Evolutionary conservation across 1,140 invertebrate species (phyloP).

Genomic region (Schlechtendalia chinensis): DNA sequence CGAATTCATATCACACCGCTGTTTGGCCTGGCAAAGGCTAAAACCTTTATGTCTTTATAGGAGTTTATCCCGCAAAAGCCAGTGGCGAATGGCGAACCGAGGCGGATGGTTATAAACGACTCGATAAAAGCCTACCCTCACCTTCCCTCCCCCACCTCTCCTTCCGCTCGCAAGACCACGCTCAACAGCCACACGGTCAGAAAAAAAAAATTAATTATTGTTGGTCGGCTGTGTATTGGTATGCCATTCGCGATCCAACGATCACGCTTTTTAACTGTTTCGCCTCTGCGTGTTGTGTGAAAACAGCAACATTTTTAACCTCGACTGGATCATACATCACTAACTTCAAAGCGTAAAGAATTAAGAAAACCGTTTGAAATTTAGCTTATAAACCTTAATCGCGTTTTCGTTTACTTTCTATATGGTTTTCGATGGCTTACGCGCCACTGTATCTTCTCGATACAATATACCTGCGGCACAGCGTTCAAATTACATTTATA

Average conservation of each 20-base stretch:
- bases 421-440: background rate
- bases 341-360: background rate
- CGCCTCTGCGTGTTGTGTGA: too few species aligned
- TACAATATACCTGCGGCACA: too few species aligned
- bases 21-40: constrained; percentile 40
- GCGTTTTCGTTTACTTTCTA: background rate
- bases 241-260: constrained; percentile 5
- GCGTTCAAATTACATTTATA: too few species aligned
- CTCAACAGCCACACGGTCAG: background rate
- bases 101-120: constrained; percentile 36
- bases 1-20: constrained; percentile 43
- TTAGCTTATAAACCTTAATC: background rate
- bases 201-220: constrained; percentile 49
- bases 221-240: constrained; percentile 13
- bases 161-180: too few species aligned
- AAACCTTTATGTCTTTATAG: constrained; percentile 48
- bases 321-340: constrained; percentile 10
- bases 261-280: constrained; percentile 24
- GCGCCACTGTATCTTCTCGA: too few species aligned
- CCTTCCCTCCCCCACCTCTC: too few species aligned
- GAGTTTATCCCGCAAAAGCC: constrained; percentile 33
- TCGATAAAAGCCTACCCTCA: constrained; percentile 23
- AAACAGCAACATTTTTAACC: background rate
- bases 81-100: background rate
- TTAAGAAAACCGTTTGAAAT: background rate